Evolutionary conservation across 2,888 invertebrate genomes (phyloP), one percentile per base, ranked within the genome.

Genomic region (Nomada flava): DNA sequence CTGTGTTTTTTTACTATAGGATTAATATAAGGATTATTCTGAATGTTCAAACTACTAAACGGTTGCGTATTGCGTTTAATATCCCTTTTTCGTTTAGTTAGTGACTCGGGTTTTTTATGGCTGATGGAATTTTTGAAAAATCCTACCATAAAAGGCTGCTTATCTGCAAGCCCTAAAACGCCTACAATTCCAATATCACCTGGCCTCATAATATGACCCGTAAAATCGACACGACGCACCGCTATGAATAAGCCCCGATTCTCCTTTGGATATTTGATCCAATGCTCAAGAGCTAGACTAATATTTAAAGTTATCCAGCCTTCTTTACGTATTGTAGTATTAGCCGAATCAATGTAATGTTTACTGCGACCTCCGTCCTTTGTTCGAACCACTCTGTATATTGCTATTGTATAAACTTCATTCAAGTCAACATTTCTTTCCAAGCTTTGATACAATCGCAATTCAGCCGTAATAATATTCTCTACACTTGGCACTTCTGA

Each of bases 281-380:
- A 98, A 57, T 96, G 94, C 2, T 95, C 94, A 44, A 98, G 94
- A 7, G 97, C 96, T 62, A 94, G 95, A 0, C 97, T 98, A 52
- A 98, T 96, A 94, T 98, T 98, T 85, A 98, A 93, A 90, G 96
- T 96, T 73, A 98, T 93, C 98, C 98, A 98, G 11, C 98, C 98
- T 83, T 96, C 96, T 77, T 96, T 95, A 64, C 95, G 95, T 7
- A 96, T 95, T 42, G 96, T 96, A 0, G 96, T 97, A 90, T 97
- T 97, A 52, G 96, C 95, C 2, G 96, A 95, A 9, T 96, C 96
- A 20, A 97, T 95, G 72, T 95, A 95, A 91, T 96, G 96, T 91
- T 97, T 94, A 89, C 96, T 96, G 69, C 96, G 94, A 89, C 96
- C 96, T 15, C 96, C 96, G 85, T 95, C 94, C 83, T 95, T 95